These are phyloP conservation scores for Julus scanicus DNA, from an alignment of 2,888 invertebrate species.

Conservation along the genomic window DNA sequence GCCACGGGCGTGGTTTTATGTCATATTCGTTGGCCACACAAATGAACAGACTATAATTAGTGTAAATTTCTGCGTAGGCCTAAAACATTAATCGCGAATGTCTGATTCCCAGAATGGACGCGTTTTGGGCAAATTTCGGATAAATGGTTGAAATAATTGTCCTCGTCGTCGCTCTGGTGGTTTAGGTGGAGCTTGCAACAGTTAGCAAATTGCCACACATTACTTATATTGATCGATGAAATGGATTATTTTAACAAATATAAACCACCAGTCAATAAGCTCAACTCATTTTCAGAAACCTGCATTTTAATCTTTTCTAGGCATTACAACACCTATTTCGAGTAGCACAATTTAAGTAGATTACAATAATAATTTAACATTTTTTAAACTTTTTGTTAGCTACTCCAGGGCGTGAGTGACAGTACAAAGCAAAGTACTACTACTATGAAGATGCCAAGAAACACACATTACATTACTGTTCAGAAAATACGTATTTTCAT, in stretches of 20 bases:
- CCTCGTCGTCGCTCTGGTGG: too few relatives aligned
- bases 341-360: too few relatives aligned
- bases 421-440: too few relatives aligned
- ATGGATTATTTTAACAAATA: background rate
- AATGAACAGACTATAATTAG: background rate
- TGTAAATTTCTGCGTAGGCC: conserved; percentile 6
- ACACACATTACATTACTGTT: too few relatives aligned
- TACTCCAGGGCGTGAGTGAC: too few relatives aligned
- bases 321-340: too few relatives aligned
- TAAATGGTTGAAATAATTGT: background rate
- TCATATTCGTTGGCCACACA: conserved; percentile 5
- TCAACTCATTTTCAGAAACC: too few relatives aligned
- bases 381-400: too few relatives aligned
- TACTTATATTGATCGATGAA: background rate
- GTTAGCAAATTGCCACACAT: background rate
- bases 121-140: conserved; percentile 21
- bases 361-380: too few relatives aligned
- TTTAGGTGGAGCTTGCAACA: conserved; percentile 37
- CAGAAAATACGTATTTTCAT: too few relatives aligned
- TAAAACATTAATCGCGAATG: background rate
- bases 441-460: too few relatives aligned
- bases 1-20: conserved; percentile 8
- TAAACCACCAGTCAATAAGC: background rate
- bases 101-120: background rate
- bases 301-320: too few relatives aligned